Evolutionary conservation across 2,888 invertebrate species (phyloP).

Genomic region (Trichopoda pennipes): DNA sequence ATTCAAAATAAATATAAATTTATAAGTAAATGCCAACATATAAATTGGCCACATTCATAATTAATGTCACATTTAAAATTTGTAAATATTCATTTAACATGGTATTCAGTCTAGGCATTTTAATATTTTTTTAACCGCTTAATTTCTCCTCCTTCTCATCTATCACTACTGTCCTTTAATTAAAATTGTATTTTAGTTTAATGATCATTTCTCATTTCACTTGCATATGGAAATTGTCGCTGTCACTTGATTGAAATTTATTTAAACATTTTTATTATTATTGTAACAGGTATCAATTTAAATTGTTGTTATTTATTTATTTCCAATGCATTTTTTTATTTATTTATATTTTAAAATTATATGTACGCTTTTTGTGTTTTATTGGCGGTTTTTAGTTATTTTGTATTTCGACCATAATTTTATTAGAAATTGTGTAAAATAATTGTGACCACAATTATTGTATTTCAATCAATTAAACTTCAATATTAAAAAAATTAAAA

Average conservation of each 20-base stretch:
- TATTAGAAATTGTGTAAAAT: slow-evolving; percentile 65
- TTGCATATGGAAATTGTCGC: slow-evolving; percentile 35
- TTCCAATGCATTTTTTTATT: slow-evolving; percentile 6
- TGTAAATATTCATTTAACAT: slow-evolving; percentile 45
- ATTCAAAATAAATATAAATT: not conserved
- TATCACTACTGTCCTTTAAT: not conserved
- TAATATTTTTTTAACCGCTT: not conserved
- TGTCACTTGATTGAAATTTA: slow-evolving; percentile 55
- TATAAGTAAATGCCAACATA: slow-evolving; percentile 23
- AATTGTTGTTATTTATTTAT: slow-evolving; percentile 54
- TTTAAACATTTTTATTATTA: slow-evolving; percentile 32
- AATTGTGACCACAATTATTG: slow-evolving; percentile 64
- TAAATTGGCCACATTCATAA: slow-evolving; percentile 47
- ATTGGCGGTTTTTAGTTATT: slow-evolving; percentile 55
- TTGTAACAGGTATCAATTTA: slow-evolving; percentile 63
- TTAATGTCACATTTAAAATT: slow-evolving; percentile 51
- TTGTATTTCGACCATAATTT: slow-evolving; percentile 54
- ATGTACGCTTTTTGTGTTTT: slow-evolving; percentile 9
- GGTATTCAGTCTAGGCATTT: not conserved
- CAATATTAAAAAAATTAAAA: slow-evolving; percentile 7
- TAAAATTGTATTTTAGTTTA: slow-evolving; percentile 8
- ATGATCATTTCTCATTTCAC: slow-evolving; percentile 12
- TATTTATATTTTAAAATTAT: slow-evolving; percentile 20
- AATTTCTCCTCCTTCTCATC: not conserved
- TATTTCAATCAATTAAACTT: slow-evolving; percentile 48